Percentiles rank a stretch among this genome's conserved stretches.
phyloP scores from a whole-genome alignment of 2,888 invertebrate species.

The Periphyllus acericola region DNA sequence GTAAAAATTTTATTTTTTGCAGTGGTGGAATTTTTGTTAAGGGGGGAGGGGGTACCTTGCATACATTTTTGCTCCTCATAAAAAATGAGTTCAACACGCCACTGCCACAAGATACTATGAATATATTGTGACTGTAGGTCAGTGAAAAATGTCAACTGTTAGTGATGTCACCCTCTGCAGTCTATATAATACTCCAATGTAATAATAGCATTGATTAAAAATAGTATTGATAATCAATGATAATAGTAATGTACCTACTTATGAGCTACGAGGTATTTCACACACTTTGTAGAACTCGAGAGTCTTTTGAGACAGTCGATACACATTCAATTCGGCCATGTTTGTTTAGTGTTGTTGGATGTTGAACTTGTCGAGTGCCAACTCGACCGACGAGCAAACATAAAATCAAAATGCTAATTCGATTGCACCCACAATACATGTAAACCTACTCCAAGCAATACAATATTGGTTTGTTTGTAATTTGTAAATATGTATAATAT shows the following conservation, averaged over 20 bases:
- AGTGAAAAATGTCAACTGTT: neutral
- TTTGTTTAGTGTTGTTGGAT: neutral
- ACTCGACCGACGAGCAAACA: neutral
- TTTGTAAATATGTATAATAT: neutral
- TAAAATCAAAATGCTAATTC: neutral
- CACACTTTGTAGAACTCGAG: neutral
- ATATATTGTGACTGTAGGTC: neutral
- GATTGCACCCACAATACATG: neutral
- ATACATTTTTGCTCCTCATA: too few relatives aligned
- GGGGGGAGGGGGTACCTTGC: too few relatives aligned
- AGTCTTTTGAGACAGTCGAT: neutral
- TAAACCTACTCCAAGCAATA: neutral
- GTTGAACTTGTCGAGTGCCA: neutral
- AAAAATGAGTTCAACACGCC: too few relatives aligned
- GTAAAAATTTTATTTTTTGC: too few relatives aligned
- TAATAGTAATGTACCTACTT: neutral
- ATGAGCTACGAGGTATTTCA: neutral
- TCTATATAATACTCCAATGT: neutral
- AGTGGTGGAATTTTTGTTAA: too few relatives aligned
- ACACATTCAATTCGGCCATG: neutral
- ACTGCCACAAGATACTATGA: too few relatives aligned
- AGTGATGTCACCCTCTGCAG: too few relatives aligned
- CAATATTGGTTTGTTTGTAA: neutral
- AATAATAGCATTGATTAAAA: too few relatives aligned
- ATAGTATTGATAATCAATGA: too few relatives aligned